A percentile compares a stretch with the other conserved stretches of the same genome.
Evolutionary conservation across 2,113 vertebrate species (phyloP).

Genomic region (Coreoperca whiteheadi): DNA sequence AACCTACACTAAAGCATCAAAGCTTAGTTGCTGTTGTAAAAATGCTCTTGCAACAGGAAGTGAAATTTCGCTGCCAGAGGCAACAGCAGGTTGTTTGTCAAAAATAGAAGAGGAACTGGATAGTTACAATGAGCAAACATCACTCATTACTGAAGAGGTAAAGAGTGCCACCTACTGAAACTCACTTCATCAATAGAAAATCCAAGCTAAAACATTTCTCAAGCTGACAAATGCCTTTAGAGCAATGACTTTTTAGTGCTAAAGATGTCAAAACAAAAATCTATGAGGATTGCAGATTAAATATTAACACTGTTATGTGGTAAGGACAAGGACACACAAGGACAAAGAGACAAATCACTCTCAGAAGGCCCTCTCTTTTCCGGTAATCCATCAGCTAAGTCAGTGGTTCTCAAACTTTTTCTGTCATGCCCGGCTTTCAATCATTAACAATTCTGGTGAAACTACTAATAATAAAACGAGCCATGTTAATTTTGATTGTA

Average conservation of each 20-base stretch:
- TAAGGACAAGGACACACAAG: constrained; percentile 1
- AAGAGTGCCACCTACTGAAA: constrained; percentile 36
- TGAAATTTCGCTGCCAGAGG: constrained; percentile 25
- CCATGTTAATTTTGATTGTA: neutral
- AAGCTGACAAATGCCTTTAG: neutral
- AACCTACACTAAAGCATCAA: neutral
- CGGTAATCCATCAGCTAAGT: neutral
- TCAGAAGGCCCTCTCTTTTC: neutral
- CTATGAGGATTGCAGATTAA: constrained; percentile 12
- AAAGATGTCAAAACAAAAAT: neutral
- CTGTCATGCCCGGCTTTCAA: neutral
- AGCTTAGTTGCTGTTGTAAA: constrained; percentile 12
- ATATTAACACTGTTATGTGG: constrained; percentile 1
- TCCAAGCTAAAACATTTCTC: neutral
- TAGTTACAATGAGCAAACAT: neutral
- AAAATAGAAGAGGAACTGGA: constrained; percentile 53
- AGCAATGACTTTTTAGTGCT: neutral
- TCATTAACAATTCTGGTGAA: neutral
- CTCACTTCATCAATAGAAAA: neutral
- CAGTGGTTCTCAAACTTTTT: neutral
- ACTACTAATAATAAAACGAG: neutral
- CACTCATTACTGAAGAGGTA: neutral
- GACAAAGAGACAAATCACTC: constrained; percentile 16
- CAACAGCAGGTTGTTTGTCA: constrained; percentile 19
- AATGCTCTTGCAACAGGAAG: constrained; percentile 39